phyloP scores from a whole-genome alignment of 2,797 vertebrate genomes.

The Threskiornis aethiopicus region DNA sequence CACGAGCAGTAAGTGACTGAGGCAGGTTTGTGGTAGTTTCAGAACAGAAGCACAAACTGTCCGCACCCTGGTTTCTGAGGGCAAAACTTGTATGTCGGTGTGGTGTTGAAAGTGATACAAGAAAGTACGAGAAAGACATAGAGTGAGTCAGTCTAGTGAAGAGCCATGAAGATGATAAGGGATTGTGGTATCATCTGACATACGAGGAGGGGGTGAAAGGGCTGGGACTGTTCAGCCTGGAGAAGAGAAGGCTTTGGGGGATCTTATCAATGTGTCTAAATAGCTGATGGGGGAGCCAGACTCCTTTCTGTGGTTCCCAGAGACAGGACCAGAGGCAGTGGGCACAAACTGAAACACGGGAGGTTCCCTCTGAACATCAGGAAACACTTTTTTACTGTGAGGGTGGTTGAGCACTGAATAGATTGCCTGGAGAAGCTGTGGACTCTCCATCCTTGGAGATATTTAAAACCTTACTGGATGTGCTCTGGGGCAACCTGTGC shows the following conservation, averaged over 20 bases:
- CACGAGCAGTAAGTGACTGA: neutral
- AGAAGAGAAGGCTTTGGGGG: neutral
- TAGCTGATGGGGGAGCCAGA: neutral
- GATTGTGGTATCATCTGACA: neutral
- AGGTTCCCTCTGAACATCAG: neutral
- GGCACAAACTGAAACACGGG: neutral
- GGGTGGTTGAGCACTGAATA: neutral
- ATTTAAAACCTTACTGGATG: neutral
- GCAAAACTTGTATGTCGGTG: neutral
- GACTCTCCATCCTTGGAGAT: neutral
- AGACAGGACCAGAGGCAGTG: neutral
- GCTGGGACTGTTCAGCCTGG: neutral
- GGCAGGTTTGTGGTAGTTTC: neutral
- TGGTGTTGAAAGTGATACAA: neutral
- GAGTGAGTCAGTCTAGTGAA: neutral
- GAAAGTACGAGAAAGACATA: neutral
- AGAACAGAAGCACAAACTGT: neutral
- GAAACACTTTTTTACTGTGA: neutral
- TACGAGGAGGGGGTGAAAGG: rapidly evolving
- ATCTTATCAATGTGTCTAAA: neutral
- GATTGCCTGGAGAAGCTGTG: neutral
- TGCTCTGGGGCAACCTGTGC: neutral
- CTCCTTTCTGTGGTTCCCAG: neutral
- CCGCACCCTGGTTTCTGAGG: neutral
- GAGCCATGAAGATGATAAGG: neutral